Conservation (phyloP, 2,113 vertebrate genomes). For the Catharus minimus region DNA sequence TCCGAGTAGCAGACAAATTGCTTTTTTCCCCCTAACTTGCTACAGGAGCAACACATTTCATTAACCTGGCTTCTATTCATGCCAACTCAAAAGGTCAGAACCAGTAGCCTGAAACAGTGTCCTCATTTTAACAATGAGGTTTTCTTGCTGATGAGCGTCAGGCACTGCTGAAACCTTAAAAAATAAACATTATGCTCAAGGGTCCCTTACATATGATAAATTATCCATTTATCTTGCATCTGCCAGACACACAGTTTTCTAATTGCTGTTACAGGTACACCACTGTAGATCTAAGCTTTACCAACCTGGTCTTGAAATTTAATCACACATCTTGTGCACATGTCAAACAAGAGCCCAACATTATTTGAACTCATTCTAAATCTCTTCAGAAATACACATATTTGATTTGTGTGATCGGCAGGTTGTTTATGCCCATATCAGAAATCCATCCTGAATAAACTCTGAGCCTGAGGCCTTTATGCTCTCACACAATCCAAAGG, state of each 20-base stretch:
- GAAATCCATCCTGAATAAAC: neutral
- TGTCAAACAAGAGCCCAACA: neutral
- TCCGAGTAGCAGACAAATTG: neutral
- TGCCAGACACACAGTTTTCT: neutral
- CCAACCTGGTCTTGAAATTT: neutral
- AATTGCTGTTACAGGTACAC: neutral
- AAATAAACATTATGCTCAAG: constrained; percentile 7
- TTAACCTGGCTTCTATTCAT: constrained; percentile 26
- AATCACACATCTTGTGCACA: neutral
- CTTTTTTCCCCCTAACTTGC: neutral
- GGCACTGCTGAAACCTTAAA: constrained; percentile 4
- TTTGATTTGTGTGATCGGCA: neutral
- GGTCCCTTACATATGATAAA: constrained; percentile 3
- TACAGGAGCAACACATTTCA: neutral
- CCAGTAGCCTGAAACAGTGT: constrained; percentile 1
- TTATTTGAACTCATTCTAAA: neutral
- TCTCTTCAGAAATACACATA: neutral
- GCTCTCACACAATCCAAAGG: neutral
- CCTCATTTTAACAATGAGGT: neutral
- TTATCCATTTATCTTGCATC: neutral
- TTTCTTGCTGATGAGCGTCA: neutral
- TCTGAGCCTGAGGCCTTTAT: neutral
- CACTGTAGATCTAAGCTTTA: neutral
- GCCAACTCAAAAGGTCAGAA: constrained; percentile 33
- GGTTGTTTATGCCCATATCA: neutral